Conservation (phyloP, 2,888 invertebrate genomes). For the Andrena praecox region DNA sequence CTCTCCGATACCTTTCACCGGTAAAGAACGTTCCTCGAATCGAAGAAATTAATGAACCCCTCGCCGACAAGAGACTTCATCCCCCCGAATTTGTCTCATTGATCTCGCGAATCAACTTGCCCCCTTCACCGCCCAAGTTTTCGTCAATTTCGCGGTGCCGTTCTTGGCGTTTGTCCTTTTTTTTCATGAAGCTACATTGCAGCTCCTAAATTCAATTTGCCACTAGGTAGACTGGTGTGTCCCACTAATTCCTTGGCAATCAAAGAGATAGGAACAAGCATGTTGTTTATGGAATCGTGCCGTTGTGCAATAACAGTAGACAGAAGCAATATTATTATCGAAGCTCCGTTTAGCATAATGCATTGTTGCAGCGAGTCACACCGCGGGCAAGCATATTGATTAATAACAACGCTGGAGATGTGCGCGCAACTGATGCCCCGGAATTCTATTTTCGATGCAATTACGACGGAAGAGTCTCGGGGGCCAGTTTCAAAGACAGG, state of each 20-base stretch:
- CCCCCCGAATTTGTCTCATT: slow-evolving; percentile 1
- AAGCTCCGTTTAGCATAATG: too few relatives aligned
- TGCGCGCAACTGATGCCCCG: background rate
- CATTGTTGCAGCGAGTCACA: background rate
- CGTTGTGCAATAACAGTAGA: too few relatives aligned
- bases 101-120: background rate
- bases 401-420: slow-evolving; percentile 10
- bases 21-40: background rate
- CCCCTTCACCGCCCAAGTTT: background rate
- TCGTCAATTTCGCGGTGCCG: background rate
- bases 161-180: background rate
- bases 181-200: background rate
- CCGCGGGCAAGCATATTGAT: slow-evolving; percentile 25
- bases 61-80: background rate
- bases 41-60: slow-evolving; percentile 23
- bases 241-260: too few relatives aligned
- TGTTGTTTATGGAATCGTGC: too few relatives aligned
- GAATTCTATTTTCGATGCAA: slow-evolving; percentile 53
- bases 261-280: too few relatives aligned
- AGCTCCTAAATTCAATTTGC: background rate
- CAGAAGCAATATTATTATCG: too few relatives aligned
- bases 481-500: slow-evolving; percentile 56
- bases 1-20: background rate
- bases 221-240: background rate
- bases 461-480: slow-evolving; percentile 37